phyloP scores from a whole-genome alignment of 2,888 invertebrate species.

The Morpho deidamia region DNA sequence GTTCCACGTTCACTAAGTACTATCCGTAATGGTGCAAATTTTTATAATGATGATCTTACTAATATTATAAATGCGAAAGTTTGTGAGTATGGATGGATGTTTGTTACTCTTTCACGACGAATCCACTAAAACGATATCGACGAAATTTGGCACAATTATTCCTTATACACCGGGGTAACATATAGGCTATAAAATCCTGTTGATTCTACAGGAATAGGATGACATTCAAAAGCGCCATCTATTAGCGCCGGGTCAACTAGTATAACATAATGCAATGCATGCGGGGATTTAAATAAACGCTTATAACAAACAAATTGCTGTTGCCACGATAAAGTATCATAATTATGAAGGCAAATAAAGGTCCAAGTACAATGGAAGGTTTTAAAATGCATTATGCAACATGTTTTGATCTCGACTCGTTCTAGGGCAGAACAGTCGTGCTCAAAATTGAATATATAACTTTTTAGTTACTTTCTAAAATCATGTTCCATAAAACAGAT shows the following conservation, averaged over 20 bases:
- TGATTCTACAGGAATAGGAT: too few relatives aligned
- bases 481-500: not conserved
- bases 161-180: too few relatives aligned
- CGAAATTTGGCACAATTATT: too few relatives aligned
- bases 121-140: too few relatives aligned
- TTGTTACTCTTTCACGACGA: too few relatives aligned
- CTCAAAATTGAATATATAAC: constrained; percentile 2
- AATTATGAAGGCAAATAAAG: constrained; percentile 11
- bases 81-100: too few relatives aligned
- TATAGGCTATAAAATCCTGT: too few relatives aligned
- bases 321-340: constrained; percentile 7
- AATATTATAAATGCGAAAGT: too few relatives aligned
- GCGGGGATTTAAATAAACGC: constrained; percentile 13
- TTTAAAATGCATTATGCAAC: constrained; percentile 11
- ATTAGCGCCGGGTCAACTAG: too few relatives aligned
- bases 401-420: constrained; percentile 1
- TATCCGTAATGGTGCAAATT: too few relatives aligned
- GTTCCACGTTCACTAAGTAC: too few relatives aligned
- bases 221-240: too few relatives aligned
- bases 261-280: not conserved
- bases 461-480: not conserved
- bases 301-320: constrained; percentile 8
- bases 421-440: constrained; percentile 6
- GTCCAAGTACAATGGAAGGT: constrained; percentile 12
- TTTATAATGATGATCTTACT: not conserved